These are phyloP conservation scores for Botrylloides violaceus DNA, from an alignment of 23 tunicate genomes.

Conservation along the genomic window DNA sequence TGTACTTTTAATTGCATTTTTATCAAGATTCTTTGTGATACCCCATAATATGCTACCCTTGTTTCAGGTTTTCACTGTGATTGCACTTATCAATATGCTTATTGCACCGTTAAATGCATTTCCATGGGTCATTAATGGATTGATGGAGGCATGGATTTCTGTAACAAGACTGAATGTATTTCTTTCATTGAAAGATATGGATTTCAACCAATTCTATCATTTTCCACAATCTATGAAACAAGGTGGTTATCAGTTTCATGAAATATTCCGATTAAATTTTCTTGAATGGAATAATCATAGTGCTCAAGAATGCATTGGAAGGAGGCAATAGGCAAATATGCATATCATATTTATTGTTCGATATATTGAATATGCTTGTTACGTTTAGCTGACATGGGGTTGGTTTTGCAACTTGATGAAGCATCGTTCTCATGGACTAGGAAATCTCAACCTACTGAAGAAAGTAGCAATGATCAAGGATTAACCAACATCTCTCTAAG, in stretches of 20 bases:
- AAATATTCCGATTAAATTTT: no score
- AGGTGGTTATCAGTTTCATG: no score
- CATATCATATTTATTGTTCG: no score
- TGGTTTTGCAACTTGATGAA: background rate
- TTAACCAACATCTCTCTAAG: background rate
- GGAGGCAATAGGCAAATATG: no score
- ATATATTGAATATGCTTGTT: no score
- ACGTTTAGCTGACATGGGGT: conserved; percentile 9
- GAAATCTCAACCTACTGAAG: background rate
- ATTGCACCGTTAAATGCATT: conserved; percentile 94
- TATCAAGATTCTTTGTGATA: background rate
- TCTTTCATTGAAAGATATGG: conserved; percentile 28
- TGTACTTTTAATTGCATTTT: no score
- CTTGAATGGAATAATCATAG: no score
- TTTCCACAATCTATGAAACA: background rate
- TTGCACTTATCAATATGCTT: conserved; percentile 92
- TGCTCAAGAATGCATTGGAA: no score
- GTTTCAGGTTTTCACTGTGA: conserved; percentile 79
- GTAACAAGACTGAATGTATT: conserved; percentile 56
- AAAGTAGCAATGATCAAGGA: background rate
- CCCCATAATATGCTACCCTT: background rate
- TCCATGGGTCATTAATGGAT: conserved; percentile 97
- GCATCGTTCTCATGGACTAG: conserved; percentile 12
- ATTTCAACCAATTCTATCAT: conserved; percentile 40
- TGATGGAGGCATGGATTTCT: conserved; percentile 90